These are phyloP conservation scores for Cairina moschata DNA, from an alignment of 2,113 vertebrate species.

Conservation along the genomic window DNA sequence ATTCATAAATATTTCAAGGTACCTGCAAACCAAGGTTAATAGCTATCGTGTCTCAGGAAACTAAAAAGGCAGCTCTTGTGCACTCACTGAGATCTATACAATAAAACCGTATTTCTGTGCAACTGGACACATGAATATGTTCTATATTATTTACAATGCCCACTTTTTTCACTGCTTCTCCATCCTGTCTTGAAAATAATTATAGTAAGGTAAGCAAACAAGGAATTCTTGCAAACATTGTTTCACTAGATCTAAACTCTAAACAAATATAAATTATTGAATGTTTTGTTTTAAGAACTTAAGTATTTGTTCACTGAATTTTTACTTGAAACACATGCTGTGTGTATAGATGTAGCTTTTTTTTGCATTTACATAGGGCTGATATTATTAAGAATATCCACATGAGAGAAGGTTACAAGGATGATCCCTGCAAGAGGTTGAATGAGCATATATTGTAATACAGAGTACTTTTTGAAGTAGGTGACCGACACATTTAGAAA, in stretches of 20 bases:
- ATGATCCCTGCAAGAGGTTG: conserved; percentile 44
- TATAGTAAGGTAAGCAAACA: conserved; percentile 55
- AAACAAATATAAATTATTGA: conserved; percentile 56
- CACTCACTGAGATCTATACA: conserved; percentile 9
- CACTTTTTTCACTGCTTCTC: conserved; percentile 37
- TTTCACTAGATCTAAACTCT: conserved; percentile 15
- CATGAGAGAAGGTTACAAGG: conserved; percentile 63
- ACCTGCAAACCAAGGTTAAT: conserved; percentile 73
- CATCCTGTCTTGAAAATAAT: conserved; percentile 32
- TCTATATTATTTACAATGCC: conserved; percentile 50
- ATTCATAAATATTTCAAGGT: conserved; percentile 76
- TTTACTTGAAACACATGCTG: conserved; percentile 19
- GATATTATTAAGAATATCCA: conserved; percentile 62
- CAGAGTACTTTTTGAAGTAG: not conserved
- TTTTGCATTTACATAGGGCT: conserved; percentile 30
- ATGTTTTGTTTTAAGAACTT: not conserved
- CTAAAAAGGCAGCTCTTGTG: conserved; percentile 53
- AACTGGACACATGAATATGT: conserved; percentile 46
- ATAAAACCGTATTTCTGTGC: not conserved
- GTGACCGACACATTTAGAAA: conserved; percentile 33
- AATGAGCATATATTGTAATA: conserved; percentile 45
- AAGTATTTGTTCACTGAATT: not conserved
- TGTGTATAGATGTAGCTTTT: conserved; percentile 26
- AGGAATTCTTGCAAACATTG: conserved; percentile 12
- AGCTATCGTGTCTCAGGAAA: conserved; percentile 58